These are phyloP conservation scores for Mastomys coucha DNA, from an alignment of 2,113 vertebrate species.

Conservation along the genomic window DNA sequence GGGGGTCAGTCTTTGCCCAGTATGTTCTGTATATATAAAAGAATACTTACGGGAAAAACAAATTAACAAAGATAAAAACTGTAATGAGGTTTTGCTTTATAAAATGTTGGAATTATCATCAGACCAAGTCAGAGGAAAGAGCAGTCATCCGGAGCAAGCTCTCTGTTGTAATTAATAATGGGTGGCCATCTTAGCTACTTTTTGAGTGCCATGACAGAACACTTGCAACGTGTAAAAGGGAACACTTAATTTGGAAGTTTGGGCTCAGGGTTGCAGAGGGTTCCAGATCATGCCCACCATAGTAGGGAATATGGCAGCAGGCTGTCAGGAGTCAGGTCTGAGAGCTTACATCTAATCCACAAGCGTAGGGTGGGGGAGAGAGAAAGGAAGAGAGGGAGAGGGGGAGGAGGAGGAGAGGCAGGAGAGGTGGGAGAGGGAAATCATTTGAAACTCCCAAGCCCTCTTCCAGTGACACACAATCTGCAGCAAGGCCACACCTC, in stretches of 20 bases:
- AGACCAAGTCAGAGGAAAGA: not conserved
- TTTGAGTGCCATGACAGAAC: not conserved
- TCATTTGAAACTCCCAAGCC: not conserved
- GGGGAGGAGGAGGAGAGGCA: accelerated
- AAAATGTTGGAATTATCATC: not conserved
- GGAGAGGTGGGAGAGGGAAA: not conserved
- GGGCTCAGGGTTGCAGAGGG: too few species aligned
- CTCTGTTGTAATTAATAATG: not conserved
- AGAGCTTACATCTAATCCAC: not conserved
- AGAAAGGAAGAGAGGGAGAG: too few species aligned
- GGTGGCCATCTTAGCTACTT: not conserved
- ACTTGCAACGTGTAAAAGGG: not conserved
- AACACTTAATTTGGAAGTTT: not conserved
- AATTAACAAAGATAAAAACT: conserved; percentile 24
- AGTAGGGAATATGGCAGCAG: not conserved
- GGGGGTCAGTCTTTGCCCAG: not conserved
- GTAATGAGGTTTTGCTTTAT: conserved; percentile 20
- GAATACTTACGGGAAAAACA: not conserved
- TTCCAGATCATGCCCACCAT: not conserved
- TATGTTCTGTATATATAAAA: not conserved
- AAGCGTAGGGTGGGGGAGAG: not conserved
- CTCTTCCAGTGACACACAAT: not conserved
- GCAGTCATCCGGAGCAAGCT: not conserved
- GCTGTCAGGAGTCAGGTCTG: not conserved
- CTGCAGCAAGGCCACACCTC: not conserved